These are phyloP conservation scores for Andrena bicolor DNA, from an alignment of 2,888 invertebrate genomes.

Conservation along the genomic window DNA sequence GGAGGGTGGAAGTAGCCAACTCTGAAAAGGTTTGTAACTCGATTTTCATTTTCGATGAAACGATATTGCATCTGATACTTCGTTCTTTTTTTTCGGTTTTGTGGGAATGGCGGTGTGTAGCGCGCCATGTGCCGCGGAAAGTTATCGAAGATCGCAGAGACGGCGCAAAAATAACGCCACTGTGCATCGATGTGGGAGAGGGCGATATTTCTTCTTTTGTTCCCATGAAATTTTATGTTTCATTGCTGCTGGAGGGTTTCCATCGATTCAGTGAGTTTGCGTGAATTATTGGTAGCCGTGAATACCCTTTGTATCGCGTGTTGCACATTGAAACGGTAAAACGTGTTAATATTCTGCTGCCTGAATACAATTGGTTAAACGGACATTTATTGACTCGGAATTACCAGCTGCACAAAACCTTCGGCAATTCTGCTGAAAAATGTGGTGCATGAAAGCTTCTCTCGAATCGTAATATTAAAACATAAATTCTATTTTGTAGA, in stretches of 20 bases:
- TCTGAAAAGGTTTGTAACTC: slow-evolving; percentile 22
- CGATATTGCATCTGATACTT: not conserved
- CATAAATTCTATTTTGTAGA: too few relatives aligned
- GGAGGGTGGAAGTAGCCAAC: slow-evolving; percentile 5
- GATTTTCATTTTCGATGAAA: slow-evolving; percentile 33
- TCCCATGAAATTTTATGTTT: slow-evolving; percentile 24
- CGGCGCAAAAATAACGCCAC: slow-evolving; percentile 20
- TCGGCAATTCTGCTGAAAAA: too few relatives aligned
- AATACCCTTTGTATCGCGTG: not conserved
- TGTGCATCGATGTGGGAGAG: not conserved
- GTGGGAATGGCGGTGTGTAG: not conserved
- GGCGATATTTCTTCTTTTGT: slow-evolving; percentile 19
- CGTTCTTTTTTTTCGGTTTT: not conserved
- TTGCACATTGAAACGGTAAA: too few relatives aligned
- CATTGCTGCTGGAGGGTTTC: not conserved
- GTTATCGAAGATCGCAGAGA: slow-evolving; percentile 38
- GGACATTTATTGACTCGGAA: too few relatives aligned
- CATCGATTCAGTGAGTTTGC: slow-evolving; percentile 8
- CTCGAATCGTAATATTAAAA: too few relatives aligned
- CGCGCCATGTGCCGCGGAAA: slow-evolving; percentile 18
- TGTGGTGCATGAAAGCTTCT: too few relatives aligned
- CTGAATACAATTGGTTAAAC: not conserved
- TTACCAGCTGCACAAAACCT: too few relatives aligned
- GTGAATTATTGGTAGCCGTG: not conserved
- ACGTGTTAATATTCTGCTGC: not conserved